Conservation (phyloP, 2,888 invertebrate genomes). For the Platycheirus albimanus region DNA sequence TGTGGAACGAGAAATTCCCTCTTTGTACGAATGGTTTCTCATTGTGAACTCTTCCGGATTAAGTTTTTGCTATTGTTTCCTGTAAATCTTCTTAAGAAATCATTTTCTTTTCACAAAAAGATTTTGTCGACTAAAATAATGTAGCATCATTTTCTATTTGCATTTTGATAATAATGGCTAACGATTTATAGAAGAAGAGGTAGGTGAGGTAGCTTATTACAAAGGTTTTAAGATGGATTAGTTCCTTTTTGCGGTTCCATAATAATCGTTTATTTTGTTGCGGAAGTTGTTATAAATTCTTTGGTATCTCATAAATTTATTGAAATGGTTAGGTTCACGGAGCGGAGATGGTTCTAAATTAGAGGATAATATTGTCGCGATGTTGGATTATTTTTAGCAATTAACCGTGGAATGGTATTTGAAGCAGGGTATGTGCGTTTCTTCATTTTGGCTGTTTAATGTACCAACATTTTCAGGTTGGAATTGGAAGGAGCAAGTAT, state of each 20-base stretch:
- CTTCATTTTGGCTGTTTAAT: no score
- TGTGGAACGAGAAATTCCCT: background rate
- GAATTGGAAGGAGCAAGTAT: no score
- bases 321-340: background rate
- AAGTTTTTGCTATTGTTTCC: background rate
- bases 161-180: background rate
- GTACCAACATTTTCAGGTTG: no score
- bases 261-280: no score
- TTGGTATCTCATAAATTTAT: background rate
- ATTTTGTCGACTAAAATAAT: background rate
- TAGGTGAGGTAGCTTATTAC: background rate
- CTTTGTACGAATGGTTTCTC: conserved; percentile 28
- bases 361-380: background rate
- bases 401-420: no score
- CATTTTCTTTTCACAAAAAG: background rate
- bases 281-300: background rate
- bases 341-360: background rate
- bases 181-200: background rate
- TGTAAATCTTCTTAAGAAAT: background rate
- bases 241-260: no score
- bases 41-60: conserved; percentile 44
- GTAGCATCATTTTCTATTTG: background rate
- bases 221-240: no score
- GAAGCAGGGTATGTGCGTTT: no score
- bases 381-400: no score